Evolutionary conservation across 1,140 invertebrate species (phyloP).

Genomic region (Anastrepha obliqua): DNA sequence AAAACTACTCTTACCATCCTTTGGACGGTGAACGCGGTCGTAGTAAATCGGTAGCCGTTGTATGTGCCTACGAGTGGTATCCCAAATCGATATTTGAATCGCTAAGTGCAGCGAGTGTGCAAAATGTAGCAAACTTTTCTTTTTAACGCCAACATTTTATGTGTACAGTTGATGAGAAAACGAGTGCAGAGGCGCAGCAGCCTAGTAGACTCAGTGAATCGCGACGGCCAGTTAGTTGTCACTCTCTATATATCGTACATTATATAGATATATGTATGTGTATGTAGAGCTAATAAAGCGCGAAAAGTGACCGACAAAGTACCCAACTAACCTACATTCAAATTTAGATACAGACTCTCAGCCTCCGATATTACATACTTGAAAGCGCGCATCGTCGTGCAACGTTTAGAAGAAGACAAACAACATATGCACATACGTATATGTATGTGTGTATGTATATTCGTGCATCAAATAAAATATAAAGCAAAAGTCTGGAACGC

Average conservation of each 20-base stretch:
- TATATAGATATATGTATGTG: background rate
- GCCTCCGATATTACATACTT: background rate
- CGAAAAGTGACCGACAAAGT: slow-evolving; percentile 16
- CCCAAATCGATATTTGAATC: slow-evolving; percentile 39
- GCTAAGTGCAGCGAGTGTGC: background rate
- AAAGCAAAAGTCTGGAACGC: slow-evolving; percentile 7
- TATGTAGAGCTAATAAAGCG: slow-evolving; percentile 25
- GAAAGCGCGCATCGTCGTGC: background rate
- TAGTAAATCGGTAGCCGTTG: background rate
- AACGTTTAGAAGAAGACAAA: background rate
- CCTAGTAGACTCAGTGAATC: background rate
- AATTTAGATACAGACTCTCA: slow-evolving; percentile 41
- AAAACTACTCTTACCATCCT: background rate
- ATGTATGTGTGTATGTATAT: too few relatives aligned
- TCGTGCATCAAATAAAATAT: background rate
- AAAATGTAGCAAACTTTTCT: slow-evolving; percentile 29
- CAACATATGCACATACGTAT: too few relatives aligned
- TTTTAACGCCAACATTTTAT: background rate
- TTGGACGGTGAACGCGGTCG: background rate
- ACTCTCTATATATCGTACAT: slow-evolving; percentile 2
- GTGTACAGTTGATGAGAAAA: background rate
- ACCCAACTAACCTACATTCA: slow-evolving; percentile 50
- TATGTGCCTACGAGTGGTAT: background rate
- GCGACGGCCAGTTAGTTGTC: slow-evolving; percentile 31
- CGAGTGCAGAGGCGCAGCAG: background rate